Base-by-base conservation (phyloP, 2,797 vertebrate species). In the Myotis pilosus region DNA sequence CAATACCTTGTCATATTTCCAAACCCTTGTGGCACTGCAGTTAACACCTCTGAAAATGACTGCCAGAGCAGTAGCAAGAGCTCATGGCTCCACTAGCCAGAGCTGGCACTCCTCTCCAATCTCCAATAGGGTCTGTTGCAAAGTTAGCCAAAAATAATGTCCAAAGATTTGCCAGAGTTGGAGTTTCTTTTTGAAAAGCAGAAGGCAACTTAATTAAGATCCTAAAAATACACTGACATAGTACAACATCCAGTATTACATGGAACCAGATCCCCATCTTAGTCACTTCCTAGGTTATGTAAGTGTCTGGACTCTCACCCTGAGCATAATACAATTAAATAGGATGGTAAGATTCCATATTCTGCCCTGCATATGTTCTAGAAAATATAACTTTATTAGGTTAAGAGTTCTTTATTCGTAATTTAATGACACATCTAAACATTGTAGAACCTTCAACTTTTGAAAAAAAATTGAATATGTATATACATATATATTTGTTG, bases 171-270 rank as follows among this genome's bases (percentile, higher is more conserved):
- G 51, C 78, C 49, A 60, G 25, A 93, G 38, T 23, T 75, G 49
- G 36, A 87, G 87, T 74, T 92, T 92, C n/a, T 71, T 78, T 89
- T 92, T 94, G 71, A 94, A 95, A 95, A 64, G 47, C 60, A 89
- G 16, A 91, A 47, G 25, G 33, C n/a, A 91, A 80, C 23, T 68
- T 75, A 86, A 91, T 85, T 83, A 87, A 75, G 51, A 74, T 87
- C 20, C 33, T 87, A 87, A 86, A 49, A 30, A n/a, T 49, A 82
- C 23, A 69, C 3, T 68, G 51, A 23, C 41, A 74, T 13, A 72
- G 23, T 49, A n/a, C 30, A 89, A 81, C 11, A 88, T 51, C 12
- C 17, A 81, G 44, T 3, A 57, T 20, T 94, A 72, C 33, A 72
- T 6, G 57, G 30, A 69, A 94, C 25, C 49, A 89, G 41, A 78